Conservation (phyloP, 2,797 vertebrate genomes). For the Pogonophryne albipinna region DNA sequence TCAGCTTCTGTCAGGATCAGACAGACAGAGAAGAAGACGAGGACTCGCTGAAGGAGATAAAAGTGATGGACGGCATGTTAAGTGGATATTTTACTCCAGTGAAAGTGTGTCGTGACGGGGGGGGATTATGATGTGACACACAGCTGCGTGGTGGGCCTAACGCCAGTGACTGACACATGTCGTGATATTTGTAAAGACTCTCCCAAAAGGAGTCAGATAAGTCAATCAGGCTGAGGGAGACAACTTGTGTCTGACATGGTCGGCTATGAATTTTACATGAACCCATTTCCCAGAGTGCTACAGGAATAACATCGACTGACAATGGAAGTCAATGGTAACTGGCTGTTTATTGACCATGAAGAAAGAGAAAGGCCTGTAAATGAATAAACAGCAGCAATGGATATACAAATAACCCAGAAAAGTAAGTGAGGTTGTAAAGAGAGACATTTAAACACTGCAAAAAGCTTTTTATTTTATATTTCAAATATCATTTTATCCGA, state of each 20-base stretch:
- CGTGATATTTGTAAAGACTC: slow-evolving; percentile 63
- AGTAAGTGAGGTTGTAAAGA: no score
- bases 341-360: slow-evolving; percentile 7
- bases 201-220: slow-evolving; percentile 72
- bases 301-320: not conserved
- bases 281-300: slow-evolving; percentile 1
- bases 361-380: not conserved
- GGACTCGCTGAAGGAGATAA: slow-evolving; percentile 67
- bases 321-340: not conserved
- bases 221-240: slow-evolving; percentile 71
- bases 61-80: slow-evolving; percentile 78
- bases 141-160: slow-evolving; percentile 65
- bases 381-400: not conserved
- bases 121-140: slow-evolving; percentile 78
- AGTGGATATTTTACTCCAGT: slow-evolving; percentile 78
- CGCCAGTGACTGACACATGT: slow-evolving; percentile 78
- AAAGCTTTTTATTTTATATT: not conserved
- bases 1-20: slow-evolving; percentile 51
- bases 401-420: no score
- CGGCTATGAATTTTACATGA: slow-evolving; percentile 69
- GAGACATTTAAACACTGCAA: no score
- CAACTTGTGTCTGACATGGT: slow-evolving; percentile 65
- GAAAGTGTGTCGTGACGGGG: slow-evolving; percentile 68
- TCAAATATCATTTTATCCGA: not conserved
- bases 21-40: slow-evolving; percentile 56